Base-by-base conservation (phyloP, 2,797 vertebrate species). In the Lindbergichthys nudifrons region DNA sequence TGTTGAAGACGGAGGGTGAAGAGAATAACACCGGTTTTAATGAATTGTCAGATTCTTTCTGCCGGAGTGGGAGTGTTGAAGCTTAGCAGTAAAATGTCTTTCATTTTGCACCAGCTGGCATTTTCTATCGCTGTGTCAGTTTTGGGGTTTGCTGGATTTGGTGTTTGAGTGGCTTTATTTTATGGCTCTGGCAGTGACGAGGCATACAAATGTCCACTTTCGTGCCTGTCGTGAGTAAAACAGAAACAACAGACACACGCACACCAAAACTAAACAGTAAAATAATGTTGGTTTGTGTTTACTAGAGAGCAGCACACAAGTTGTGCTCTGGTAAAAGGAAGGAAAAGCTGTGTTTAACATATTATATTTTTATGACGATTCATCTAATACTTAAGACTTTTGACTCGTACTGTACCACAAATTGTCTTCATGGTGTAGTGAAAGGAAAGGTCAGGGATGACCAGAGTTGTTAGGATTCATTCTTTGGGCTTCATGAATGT, bases 11-110 rank as follows among this genome's bases (percentile, higher is more conserved):
- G 0, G 64, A 72, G 61, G 68, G 70, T 2, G 51, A 73, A 21
- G 16, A 68, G 48, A 74, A 47, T 12, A 81, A 56, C 46, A 5
- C 54, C 1, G 13, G 16, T 63, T 86, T 75, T 84, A 85, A 81
- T 90, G 67, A 87, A 86, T 69, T 65, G 67, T 64, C 59, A 11
- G 57, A 61, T 51, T 74, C 26, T 70, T 71, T 77, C 50, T 61
- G 42, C 32, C 14, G 18, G 9, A 67, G 52, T 14, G 9, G 36
- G 59, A 12, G 56, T 18, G 10, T 32, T 42, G 59, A 54, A 72
- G 75, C 72, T 65, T 63, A 36, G 41, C 43, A 61, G 53, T 26
- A 9, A 83, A 75, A 80, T 67, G 60, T 73, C 56, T 77, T 59
- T 61, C 1, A 75, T 80, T 83, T 63, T 18, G 21, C 15, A 81